A percentile compares a stretch with the other conserved stretches of the same genome.
Conservation (phyloP, 1,140 invertebrate genomes). For the roundworm (Caenorhabditis elegans) region DNA sequence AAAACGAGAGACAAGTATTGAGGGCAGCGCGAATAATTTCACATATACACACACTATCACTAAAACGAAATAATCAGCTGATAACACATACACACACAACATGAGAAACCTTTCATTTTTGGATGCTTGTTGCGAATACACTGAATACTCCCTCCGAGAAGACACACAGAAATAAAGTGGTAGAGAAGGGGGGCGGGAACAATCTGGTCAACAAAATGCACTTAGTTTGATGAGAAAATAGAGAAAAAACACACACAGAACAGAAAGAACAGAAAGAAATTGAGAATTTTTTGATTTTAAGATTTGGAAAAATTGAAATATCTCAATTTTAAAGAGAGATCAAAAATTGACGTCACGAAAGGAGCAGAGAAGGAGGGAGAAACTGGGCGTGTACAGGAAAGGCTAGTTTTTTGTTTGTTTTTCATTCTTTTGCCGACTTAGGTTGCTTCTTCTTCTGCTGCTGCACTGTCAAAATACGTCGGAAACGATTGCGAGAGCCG, state of each 20-base stretch:
- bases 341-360: not conserved
- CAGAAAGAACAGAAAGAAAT: not conserved
- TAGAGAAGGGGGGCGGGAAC: not conserved
- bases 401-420: not conserved
- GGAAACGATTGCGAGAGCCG: not conserved
- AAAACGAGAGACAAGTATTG: no score
- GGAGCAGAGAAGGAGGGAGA: not conserved
- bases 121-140: not conserved
- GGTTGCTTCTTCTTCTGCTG: not conserved
- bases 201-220: conserved; percentile 9
- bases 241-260: not conserved
- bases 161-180: not conserved
- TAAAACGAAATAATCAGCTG: not conserved
- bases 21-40: no score
- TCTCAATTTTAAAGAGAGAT: no score
- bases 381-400: no score
- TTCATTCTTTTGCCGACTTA: not conserved
- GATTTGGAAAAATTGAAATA: no score
- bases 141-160: not conserved
- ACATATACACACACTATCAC: no score
- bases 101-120: not conserved
- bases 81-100: not conserved
- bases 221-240: conserved; percentile 1
- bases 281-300: no score
- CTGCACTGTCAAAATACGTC: conserved; percentile 5